Evolutionary conservation across 2,888 invertebrate genomes (phyloP), one percentile per base, ranked within the genome.

Genomic region (Pocota personata): DNA sequence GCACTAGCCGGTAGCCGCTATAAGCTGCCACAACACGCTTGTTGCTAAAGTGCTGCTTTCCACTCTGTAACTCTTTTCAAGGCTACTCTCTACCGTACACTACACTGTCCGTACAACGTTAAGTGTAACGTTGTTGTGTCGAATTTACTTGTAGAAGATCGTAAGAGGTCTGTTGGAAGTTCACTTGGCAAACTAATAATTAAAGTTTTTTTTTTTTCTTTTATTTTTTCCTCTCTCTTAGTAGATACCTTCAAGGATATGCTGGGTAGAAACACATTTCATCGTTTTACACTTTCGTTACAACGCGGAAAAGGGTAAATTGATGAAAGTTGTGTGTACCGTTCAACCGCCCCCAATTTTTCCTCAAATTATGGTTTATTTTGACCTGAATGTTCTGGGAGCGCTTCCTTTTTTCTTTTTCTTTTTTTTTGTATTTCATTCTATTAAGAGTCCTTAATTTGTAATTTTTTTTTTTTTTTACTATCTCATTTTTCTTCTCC

Each of bases 131-230:
- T 60, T 76, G 71, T 71, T 82, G 60, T 75, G 82, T 55, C 50
- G 66, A 78, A 82, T 80, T 82, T 76, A 66, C 76, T 76, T 58
- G 37, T 52, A 40, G 64, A 40, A 27, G 75, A 58, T 71, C 71
- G 66, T 84, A 71, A 75, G 40, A 48, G n/a, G n/a, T n/a, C 69
- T 64, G 82, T 52, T 48, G 58, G 76, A 84, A 82, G 76, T 86
- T 86, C 76, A 57, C 82, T 82, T 55, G 71, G 76, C 50, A 75
- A 84, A 82, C 72, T 86, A 76, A 86, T 86, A 72, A 86, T 66
- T 67, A 82, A 82, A 77, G 76, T 55, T 72, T 27, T 50, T 66
- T 21, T 62, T 40, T 67, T 40, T 24, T 50, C n/a, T n/a, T 19
- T 1, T 16, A 1, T 19, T 62, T 14, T 58, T 5, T 62, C 37